Evolutionary conservation across 2,113 vertebrate species (phyloP).

Genomic region (Panthera tigris): DNA sequence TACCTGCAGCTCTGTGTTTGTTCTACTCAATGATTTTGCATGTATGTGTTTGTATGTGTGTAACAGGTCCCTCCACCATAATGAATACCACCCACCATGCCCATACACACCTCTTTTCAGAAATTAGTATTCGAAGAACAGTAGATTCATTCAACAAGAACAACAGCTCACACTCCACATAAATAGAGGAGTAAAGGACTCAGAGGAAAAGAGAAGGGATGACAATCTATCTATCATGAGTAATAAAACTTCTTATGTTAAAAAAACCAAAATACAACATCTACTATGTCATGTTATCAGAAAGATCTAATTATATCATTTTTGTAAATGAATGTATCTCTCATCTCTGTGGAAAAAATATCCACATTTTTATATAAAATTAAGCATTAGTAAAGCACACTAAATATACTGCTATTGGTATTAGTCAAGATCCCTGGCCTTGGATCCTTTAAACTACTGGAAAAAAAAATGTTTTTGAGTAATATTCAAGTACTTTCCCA

Average conservation of each 20-base stretch:
- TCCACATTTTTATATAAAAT: neutral
- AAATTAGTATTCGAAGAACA: neutral
- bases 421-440: neutral
- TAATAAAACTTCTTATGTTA: neutral
- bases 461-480: neutral
- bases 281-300: neutral
- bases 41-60: neutral
- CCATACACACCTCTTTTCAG: neutral
- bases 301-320: neutral
- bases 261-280: neutral
- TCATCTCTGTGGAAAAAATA: neutral
- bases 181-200: neutral
- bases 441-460: neutral
- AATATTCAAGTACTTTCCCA: neutral
- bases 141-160: slow-evolving; percentile 1
- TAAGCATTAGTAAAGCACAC: neutral
- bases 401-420: neutral
- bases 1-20: neutral
- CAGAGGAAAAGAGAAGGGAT: neutral
- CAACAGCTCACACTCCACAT: neutral
- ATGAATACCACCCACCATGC: neutral
- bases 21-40: neutral
- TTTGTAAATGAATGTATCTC: neutral
- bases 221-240: neutral
- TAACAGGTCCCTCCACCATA: neutral